phyloP scores from a whole-genome alignment of 2,888 invertebrate species.

The Caradrina clavipalpis region DNA sequence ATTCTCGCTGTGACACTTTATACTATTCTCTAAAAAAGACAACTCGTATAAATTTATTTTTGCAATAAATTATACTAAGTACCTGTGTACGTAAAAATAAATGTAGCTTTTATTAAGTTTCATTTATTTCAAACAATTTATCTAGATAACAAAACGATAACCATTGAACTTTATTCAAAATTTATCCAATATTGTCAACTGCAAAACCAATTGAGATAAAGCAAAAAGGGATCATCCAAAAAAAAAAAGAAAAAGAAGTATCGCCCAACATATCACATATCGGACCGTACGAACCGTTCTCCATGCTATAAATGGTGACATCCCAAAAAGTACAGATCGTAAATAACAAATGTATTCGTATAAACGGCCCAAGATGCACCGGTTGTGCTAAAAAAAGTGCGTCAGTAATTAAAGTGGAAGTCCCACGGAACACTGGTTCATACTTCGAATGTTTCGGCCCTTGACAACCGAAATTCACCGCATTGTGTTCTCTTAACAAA shows the following conservation, averaged over 20 bases:
- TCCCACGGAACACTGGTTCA: slow-evolving; percentile 76
- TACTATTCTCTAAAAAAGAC: slow-evolving; percentile 6
- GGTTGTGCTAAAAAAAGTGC: slow-evolving; percentile 77
- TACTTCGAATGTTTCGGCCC: slow-evolving; percentile 76
- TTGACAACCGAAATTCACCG: slow-evolving; percentile 77
- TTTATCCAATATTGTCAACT: not conserved
- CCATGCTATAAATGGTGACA: slow-evolving; percentile 81
- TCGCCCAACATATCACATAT: slow-evolving; percentile 67
- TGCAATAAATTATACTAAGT: slow-evolving; percentile 1
- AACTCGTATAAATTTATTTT: slow-evolving; percentile 9
- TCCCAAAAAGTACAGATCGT: slow-evolving; percentile 83
- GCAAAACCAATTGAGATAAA: slow-evolving; percentile 24
- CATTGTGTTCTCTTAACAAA: slow-evolving; percentile 78
- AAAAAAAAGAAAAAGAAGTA: slow-evolving; percentile 31
- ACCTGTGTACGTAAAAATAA: not conserved
- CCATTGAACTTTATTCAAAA: not conserved
- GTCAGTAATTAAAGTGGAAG: slow-evolving; percentile 83
- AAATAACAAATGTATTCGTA: slow-evolving; percentile 86
- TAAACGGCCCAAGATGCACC: slow-evolving; percentile 75
- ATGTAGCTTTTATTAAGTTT: not conserved
- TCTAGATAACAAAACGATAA: not conserved
- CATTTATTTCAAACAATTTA: slow-evolving; percentile 8
- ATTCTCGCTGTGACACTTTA: slow-evolving; percentile 30
- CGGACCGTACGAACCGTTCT: slow-evolving; percentile 73
- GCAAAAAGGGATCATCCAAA: slow-evolving; percentile 42